Base-by-base conservation (phyloP, 1,140 invertebrate genomes). In the Heliconius eleuchia region DNA sequence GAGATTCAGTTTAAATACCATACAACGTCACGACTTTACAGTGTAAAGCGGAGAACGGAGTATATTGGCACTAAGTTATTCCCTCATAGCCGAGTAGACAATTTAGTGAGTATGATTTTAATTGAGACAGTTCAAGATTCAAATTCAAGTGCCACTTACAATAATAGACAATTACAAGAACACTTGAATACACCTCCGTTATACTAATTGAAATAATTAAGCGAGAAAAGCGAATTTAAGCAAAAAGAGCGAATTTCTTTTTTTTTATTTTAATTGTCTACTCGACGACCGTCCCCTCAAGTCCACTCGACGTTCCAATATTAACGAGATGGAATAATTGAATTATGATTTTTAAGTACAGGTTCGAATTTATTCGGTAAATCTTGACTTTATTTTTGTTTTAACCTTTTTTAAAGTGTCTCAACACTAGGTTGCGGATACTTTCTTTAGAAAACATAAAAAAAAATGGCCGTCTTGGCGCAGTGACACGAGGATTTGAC, bases 301-400 rank as follows among this genome's bases (percentile, higher is more conserved):
- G 60, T 66, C 23, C 60, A 11, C 60, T 66, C 13, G 11, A 66
- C 8, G 11, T 66, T 66, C 55, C 55, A 23, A 23, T 57, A 57
- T 23, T 66, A 66, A 66, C 60, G 23, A 30, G 27, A 66, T 66
- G 60, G 27, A 66, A 66, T 66, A 66, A 66, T 66, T 66, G 60
- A 30, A 66, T 66, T 66, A 66, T 66, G 23, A 66, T 66, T 66
- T 66, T 66, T 66, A 66, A 66, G 60, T 66, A 23, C 60, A n/a
- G n/a, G 60, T 66, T 66, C 60, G 8, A 30, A 66, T 30, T 66
- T 30, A 66, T 66, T 66, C 19, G 13, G 55, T 11, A 60, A 27
- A 66, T 30, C 60, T 66, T 66, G 23, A 27, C 13, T 66, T 66
- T 66, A 66, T 66, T 11, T 23, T 27, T 66, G 1, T 66, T 66